A percentile compares a stretch with the other conserved stretches of the same genome.
phyloP scores from a whole-genome alignment of 2,888 invertebrate species.

The Achlya flavicornis region DNA sequence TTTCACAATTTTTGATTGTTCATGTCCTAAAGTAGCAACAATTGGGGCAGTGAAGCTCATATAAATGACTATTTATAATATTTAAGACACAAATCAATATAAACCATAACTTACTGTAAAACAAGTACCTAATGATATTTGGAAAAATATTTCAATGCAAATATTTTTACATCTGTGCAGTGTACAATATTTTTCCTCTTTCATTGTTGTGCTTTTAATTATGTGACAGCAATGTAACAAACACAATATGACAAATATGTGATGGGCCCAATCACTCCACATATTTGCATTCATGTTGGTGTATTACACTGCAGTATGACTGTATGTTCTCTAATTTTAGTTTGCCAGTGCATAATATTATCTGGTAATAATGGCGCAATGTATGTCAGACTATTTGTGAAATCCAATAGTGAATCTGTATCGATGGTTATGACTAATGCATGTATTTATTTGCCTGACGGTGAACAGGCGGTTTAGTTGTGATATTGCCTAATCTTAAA shows the following conservation, averaged over 20 bases:
- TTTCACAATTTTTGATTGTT: conserved; percentile 27
- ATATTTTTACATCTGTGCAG: conserved; percentile 28
- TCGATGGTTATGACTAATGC: conserved; percentile 11
- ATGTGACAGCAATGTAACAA: neutral
- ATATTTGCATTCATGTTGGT: neutral
- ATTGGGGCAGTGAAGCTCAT: neutral
- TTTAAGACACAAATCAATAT: neutral
- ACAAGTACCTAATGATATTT: neutral
- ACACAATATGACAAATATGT: neutral
- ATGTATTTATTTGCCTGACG: conserved; percentile 71
- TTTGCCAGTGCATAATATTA: conserved; percentile 9
- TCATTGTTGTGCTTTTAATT: neutral
- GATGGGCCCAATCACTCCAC: neutral
- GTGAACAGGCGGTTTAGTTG: conserved; percentile 74
- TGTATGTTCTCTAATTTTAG: neutral
- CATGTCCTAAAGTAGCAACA: neutral
- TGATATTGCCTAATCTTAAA: conserved; percentile 80
- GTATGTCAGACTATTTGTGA: conserved; percentile 30
- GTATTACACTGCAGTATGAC: conserved; percentile 12
- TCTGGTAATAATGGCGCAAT: conserved; percentile 13
- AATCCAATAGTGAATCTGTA: conserved; percentile 15
- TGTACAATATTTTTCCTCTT: conserved; percentile 13
- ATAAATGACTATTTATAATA: neutral
- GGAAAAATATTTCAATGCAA: conserved; percentile 16
- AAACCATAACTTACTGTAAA: neutral